Percentiles rank a stretch among this genome's conserved stretches.
These are phyloP conservation scores for Atractosteus spatula DNA, from an alignment of 2,113 vertebrate genomes.

Conservation along the genomic window DNA sequence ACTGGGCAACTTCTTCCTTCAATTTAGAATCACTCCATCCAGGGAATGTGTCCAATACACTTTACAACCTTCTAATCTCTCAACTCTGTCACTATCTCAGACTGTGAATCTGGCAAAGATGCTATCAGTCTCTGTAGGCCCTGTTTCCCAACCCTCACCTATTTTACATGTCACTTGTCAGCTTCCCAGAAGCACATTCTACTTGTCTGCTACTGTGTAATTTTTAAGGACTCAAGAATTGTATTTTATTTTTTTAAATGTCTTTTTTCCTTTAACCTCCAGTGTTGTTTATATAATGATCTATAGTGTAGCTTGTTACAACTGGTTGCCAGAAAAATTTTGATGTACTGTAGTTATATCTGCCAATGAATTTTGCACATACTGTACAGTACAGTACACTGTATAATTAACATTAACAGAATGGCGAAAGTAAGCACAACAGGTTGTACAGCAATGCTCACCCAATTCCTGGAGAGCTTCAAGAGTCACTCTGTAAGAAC, in stretches of 20 bases:
- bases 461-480: too few species aligned
- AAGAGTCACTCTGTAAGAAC: too few species aligned
- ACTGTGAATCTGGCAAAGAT: conserved; percentile 51
- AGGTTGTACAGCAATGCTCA: too few species aligned
- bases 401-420: too few species aligned
- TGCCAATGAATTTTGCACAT: too few species aligned
- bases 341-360: too few species aligned
- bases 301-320: too few species aligned
- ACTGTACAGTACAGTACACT: too few species aligned
- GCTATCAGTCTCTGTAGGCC: conserved; percentile 15
- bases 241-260: not conserved
- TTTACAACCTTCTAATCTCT: conserved; percentile 58
- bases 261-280: not conserved
- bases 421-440: too few species aligned
- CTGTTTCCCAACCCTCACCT: not conserved
- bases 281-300: not conserved
- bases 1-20: conserved; percentile 45
- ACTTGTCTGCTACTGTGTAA: not conserved
- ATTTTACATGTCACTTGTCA: not conserved
- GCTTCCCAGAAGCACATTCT: not conserved
- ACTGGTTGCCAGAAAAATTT: too few species aligned
- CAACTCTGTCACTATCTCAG: conserved; percentile 4
- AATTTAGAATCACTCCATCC: conserved; percentile 62
- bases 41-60: conserved; percentile 55
- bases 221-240: too few species aligned